Evolutionary conservation across 2,113 vertebrate species (phyloP).

Genomic region (Ailuropoda melanoleuca): DNA sequence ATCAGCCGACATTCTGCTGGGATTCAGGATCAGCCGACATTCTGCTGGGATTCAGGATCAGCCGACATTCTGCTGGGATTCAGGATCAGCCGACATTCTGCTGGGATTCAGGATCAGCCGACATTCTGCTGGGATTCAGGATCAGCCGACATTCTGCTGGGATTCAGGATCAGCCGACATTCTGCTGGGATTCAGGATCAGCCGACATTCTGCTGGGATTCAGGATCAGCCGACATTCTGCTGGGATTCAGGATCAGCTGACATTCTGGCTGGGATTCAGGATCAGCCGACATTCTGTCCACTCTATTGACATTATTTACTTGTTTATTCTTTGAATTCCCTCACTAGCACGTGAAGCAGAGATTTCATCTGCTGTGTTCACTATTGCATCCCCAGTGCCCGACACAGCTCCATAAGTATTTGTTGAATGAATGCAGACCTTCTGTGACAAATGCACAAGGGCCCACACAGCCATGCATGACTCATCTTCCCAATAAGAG

Average conservation of each 20-base stretch:
- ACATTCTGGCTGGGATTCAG: neutral
- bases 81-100: neutral
- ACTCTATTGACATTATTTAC: neutral
- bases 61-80: neutral
- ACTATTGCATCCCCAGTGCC: accelerated
- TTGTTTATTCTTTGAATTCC: neutral
- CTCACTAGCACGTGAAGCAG: neutral
- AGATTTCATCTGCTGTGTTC: neutral
- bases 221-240: neutral
- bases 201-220: neutral
- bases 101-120: neutral
- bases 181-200: neutral
- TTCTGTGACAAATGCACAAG: accelerated
- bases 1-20: no score
- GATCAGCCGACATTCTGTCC: no score
- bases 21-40: neutral
- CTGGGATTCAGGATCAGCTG: neutral
- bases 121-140: neutral
- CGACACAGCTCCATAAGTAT: neutral
- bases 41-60: neutral
- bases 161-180: neutral
- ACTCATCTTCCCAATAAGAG: neutral
- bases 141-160: no score
- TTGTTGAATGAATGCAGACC: accelerated
- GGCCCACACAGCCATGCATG: accelerated